Conservation (phyloP, 2,888 invertebrate genomes). For the Fragum sueziense region DNA sequence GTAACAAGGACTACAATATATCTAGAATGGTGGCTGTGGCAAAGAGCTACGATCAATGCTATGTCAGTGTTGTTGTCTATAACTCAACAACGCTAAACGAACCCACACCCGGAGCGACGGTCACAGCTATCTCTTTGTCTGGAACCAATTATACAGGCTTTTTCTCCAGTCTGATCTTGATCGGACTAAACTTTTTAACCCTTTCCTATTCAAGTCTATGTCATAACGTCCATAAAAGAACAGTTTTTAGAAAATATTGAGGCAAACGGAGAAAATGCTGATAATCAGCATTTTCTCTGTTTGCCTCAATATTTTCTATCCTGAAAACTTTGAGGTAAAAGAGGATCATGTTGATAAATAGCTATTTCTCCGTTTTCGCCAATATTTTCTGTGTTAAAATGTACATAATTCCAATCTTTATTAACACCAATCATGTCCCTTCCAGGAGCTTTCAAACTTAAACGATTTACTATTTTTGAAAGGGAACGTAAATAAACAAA, state of each 20-base stretch:
- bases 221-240: background rate
- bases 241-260: background rate
- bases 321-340: background rate
- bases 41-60: constrained; percentile 34
- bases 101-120: constrained; percentile 15
- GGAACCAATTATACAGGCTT: background rate
- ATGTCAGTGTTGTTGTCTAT: constrained; percentile 38
- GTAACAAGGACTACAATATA: background rate
- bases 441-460: background rate
- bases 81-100: constrained; percentile 21
- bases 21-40: background rate
- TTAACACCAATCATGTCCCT: background rate
- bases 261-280: too few relatives aligned
- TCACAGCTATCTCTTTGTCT: constrained; percentile 15
- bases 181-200: too few relatives aligned
- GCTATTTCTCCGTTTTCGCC: background rate
- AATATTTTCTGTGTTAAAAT: constrained; percentile 4
- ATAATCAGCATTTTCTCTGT: too few relatives aligned
- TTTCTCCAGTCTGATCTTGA: too few relatives aligned
- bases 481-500: background rate
- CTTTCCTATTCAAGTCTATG: too few relatives aligned
- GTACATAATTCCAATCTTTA: too few relatives aligned
- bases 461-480: background rate
- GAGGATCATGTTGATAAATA: background rate
- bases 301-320: too few relatives aligned